Evolutionary conservation across 2,113 vertebrate species (phyloP), one percentile per base, ranked within the genome.

Genomic region (Argyrosomus japonicus): DNA sequence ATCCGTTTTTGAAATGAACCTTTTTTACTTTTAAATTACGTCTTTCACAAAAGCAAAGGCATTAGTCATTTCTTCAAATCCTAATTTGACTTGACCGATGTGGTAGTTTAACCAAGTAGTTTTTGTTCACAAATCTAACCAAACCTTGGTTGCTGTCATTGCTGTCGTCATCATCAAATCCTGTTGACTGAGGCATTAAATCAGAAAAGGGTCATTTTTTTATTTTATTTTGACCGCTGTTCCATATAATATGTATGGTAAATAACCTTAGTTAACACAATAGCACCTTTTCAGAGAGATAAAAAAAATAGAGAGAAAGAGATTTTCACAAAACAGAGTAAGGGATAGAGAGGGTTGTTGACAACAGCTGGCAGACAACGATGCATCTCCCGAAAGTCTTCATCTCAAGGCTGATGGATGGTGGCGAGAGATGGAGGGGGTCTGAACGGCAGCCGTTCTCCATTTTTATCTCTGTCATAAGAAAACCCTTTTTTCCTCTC

Each of bases 331-430:
- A 87, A 58, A 81, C 25, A 43, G 58, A 29, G 65, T 12, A 19
- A 19, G 13, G 14, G 68, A 65, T 19, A 23, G 32, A 69, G 77
- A 71, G 17, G 40, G 43, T 81, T 80, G 61, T 78, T 86, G 79
- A 81, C 77, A 86, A 86, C 85, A 91, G 79, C 87, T 92, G 92
- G 88, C 83, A 82, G 70, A 91, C 65, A 77, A 81, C 79, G 23
- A 82, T 81, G 73, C 78, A 78, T 87, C 87, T 89, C 56, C 61
- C 76, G 83, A 83, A 91, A 83, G 81, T 86, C 82, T 91, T 89
- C 85, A 89, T 93, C 85, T 86, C 81, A 68, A 65, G 71, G 65
- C 85, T 92, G 87, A 92, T 84, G 81, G 87, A 90, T 93, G 83
- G 81, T 47, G 73, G 69, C 3, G 18, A 77, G 71, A 75, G 78